Evolutionary conservation across 2,113 vertebrate genomes (phyloP).

Genomic region (Propithecus coquereli): DNA sequence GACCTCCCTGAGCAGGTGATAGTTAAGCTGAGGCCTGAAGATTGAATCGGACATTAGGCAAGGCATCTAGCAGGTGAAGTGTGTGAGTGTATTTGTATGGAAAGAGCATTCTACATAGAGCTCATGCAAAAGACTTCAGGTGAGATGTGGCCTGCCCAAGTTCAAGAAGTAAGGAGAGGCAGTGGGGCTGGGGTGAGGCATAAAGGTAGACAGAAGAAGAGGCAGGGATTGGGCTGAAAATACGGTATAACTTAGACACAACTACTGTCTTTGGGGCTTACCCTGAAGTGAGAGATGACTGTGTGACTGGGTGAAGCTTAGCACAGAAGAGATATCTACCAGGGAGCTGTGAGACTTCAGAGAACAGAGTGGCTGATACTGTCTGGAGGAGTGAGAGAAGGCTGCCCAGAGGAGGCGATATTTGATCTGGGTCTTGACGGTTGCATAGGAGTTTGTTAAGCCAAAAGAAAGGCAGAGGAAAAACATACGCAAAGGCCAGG

Average conservation of each 20-base stretch:
- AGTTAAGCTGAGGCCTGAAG: neutral
- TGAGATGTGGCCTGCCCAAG: neutral
- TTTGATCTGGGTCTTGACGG: neutral
- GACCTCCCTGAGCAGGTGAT: neutral
- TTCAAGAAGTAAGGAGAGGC: neutral
- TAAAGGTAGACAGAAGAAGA: neutral
- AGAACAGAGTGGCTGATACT: neutral
- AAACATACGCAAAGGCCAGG: neutral
- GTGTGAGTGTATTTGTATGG: neutral
- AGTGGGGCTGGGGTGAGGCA: too few relatives aligned
- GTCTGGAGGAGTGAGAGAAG: neutral
- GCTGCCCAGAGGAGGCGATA: neutral
- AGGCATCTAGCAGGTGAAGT: neutral
- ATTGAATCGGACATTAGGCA: neutral
- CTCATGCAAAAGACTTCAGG: neutral
- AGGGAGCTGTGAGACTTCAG: neutral
- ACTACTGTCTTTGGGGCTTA: neutral
- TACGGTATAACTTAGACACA: neutral
- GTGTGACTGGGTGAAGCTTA: neutral
- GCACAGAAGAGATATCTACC: neutral
- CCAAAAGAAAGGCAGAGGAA: neutral
- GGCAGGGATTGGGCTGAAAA: neutral
- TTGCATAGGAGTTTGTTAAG: neutral
- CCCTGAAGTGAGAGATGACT: too few relatives aligned
- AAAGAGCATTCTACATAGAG: neutral